Percentiles rank a stretch among this genome's conserved stretches.
phyloP scores from a whole-genome alignment of 2,797 vertebrate genomes.

The Sphaeramia orbicularis region DNA sequence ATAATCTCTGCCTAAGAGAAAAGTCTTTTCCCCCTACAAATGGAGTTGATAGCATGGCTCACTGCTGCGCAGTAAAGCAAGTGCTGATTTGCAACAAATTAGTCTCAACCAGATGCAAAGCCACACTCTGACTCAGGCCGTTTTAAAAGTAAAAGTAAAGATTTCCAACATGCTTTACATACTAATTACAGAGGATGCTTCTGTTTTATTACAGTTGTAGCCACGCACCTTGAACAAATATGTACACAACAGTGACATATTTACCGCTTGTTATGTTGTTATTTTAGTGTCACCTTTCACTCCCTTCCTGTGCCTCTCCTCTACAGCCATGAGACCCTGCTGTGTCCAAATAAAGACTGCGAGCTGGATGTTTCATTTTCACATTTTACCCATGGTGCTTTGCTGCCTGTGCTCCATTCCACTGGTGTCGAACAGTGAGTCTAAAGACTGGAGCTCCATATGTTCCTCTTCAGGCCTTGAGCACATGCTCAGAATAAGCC shows the following conservation, averaged over 20 bases:
- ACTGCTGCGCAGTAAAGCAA: not conserved
- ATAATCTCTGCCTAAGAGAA: constrained; percentile 38
- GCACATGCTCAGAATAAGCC: constrained; percentile 83
- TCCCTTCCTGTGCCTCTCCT: constrained; percentile 10
- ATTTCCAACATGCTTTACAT: not conserved
- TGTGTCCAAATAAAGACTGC: constrained; percentile 85
- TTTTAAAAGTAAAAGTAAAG: constrained; percentile 2
- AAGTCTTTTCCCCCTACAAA: constrained; percentile 24
- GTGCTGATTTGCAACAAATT: constrained; percentile 45
- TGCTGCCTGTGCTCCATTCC: constrained; percentile 42
- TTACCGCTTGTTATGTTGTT: constrained; percentile 58
- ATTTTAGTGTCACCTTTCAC: constrained; percentile 55
- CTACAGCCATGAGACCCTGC: constrained; percentile 17
- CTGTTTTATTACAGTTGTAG: constrained; percentile 31
- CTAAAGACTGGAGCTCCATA: constrained; percentile 41
- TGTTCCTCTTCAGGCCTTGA: constrained; percentile 38
- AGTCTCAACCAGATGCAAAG: constrained; percentile 26
- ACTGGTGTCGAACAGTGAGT: constrained; percentile 35
- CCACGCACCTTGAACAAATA: constrained; percentile 59
- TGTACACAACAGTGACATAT: constrained; percentile 63
- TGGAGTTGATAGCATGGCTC: not conserved
- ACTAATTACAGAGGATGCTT: not conserved
- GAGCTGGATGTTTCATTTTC: constrained; percentile 62
- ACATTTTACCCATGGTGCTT: constrained; percentile 72
- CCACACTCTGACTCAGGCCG: not conserved